phyloP scores from a whole-genome alignment of 2,113 vertebrate species.

The Toxotes chatareus region DNA sequence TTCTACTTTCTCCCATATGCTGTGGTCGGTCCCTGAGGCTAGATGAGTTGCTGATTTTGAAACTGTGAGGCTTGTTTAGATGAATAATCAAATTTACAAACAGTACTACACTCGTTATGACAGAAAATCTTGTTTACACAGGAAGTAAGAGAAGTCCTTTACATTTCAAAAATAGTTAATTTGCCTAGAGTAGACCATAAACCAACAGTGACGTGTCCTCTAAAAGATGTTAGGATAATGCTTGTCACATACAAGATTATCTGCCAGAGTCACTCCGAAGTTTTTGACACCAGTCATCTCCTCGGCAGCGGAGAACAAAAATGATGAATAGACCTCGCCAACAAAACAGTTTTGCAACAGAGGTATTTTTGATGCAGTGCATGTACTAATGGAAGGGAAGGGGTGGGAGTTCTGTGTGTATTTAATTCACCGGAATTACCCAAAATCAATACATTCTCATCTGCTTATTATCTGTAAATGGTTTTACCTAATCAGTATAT shows the following conservation, averaged over 20 bases:
- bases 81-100: background rate
- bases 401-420: background rate
- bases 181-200: background rate
- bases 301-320: too few relatives aligned
- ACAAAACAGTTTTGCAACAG: background rate
- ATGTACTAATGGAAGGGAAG: background rate
- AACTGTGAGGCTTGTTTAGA: background rate
- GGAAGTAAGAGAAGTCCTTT: background rate
- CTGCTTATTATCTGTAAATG: background rate
- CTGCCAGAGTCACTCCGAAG: background rate
- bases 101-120: background rate
- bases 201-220: background rate
- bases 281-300: background rate
- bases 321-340: background rate
- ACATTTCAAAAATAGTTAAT: background rate
- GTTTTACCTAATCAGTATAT: background rate
- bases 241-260: background rate
- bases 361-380: background rate
- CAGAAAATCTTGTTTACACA: background rate
- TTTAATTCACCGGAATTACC: background rate
- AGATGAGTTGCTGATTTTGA: constrained; percentile 6
- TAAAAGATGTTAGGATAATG: background rate
- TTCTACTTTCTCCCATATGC: background rate
- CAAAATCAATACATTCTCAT: background rate
- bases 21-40: background rate